Conservation (phyloP, 2,888 invertebrate species). For the Hydropsyche betteni region DNA sequence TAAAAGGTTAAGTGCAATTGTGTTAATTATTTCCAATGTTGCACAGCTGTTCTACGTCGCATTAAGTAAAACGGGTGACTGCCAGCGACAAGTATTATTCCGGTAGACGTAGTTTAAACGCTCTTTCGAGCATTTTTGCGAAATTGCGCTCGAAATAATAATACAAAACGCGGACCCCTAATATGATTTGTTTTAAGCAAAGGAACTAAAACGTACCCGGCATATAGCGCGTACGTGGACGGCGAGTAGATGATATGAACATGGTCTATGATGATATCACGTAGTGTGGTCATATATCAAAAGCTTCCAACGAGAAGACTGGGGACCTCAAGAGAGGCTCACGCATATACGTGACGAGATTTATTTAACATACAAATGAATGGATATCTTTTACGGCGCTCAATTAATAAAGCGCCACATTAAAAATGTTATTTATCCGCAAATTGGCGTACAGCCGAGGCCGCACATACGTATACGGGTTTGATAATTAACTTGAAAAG, state of each 20-base stretch:
- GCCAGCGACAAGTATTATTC: too few relatives aligned
- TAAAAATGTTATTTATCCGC: not conserved
- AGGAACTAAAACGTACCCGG: slow-evolving; percentile 6
- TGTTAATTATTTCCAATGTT: slow-evolving; percentile 9
- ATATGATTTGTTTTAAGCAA: slow-evolving; percentile 7
- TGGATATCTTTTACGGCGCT: slow-evolving; percentile 9
- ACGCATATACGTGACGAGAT: slow-evolving; percentile 18
- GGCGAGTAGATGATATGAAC: slow-evolving; percentile 8
- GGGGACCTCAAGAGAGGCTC: slow-evolving; percentile 22
- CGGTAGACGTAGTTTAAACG: too few relatives aligned
- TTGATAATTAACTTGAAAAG: slow-evolving; percentile 30
- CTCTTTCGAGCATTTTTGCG: too few relatives aligned
- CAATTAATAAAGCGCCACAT: slow-evolving; percentile 12
- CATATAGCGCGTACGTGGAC: not conserved
- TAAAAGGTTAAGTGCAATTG: not conserved
- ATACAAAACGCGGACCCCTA: not conserved
- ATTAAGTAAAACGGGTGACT: too few relatives aligned
- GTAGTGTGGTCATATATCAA: slow-evolving; percentile 29
- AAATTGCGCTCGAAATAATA: too few relatives aligned
- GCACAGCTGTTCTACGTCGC: not conserved
- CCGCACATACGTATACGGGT: not conserved
- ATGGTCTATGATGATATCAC: slow-evolving; percentile 31
- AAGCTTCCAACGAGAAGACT: slow-evolving; percentile 18
- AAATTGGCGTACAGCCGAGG: too few relatives aligned
- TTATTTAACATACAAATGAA: slow-evolving; percentile 25